Conservation (phyloP, 2,888 invertebrate species). For the Ischnura elegans region DNA sequence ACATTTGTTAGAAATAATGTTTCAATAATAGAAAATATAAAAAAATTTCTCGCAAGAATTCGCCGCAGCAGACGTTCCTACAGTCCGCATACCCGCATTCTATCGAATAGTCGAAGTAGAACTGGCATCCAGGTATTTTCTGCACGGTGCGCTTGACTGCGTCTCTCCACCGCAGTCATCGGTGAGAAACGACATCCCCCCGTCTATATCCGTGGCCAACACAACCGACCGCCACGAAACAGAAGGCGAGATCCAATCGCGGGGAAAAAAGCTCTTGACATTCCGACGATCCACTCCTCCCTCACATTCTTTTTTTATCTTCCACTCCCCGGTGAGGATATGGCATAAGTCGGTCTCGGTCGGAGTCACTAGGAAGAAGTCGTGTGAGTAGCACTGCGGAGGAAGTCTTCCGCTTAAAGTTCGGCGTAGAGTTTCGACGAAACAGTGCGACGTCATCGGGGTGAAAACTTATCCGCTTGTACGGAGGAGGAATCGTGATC, state of each 20-base stretch:
- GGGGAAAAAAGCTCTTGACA: slow-evolving; percentile 28
- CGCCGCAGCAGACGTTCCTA: no score
- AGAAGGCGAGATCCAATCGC: not conserved
- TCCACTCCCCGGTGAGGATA: not conserved
- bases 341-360: not conserved
- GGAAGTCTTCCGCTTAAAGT: not conserved
- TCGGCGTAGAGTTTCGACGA: not conserved
- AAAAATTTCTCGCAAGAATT: no score
- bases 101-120: no score
- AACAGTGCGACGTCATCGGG: not conserved
- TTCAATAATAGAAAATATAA: no score
- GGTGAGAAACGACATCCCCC: slow-evolving; percentile 1
- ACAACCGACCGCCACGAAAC: slow-evolving; percentile 5
- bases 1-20: no score
- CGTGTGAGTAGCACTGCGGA: not conserved
- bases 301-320: not conserved
- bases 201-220: not conserved
- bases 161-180: not conserved
- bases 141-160: not conserved
- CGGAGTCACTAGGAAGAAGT: not conserved
- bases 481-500: no score
- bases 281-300: not conserved
- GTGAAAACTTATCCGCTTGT: no score
- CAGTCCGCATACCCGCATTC: no score
- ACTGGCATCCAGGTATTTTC: not conserved